These are phyloP conservation scores for Rhizoglyphus robini DNA, from an alignment of 1,140 invertebrate genomes.

Conservation along the genomic window DNA sequence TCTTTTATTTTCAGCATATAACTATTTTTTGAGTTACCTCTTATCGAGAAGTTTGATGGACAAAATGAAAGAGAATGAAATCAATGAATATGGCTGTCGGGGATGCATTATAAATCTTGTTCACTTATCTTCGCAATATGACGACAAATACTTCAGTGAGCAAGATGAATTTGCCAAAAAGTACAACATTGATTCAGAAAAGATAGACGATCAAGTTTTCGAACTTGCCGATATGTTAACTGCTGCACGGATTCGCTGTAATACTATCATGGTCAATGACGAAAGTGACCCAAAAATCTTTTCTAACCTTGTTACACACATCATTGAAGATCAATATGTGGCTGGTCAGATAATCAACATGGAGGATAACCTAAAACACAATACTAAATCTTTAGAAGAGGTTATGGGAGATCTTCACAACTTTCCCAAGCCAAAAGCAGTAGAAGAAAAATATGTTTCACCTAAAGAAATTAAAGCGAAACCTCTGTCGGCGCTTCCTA, in stretches of 20 bases:
- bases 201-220: constrained; percentile 10
- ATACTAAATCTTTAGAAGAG: neutral
- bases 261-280: constrained; percentile 1
- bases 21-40: constrained; percentile 15
- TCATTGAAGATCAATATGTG: constrained; percentile 17
- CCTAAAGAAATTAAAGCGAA: neutral
- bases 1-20: constrained; percentile 11
- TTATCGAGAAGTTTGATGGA: constrained; percentile 6
- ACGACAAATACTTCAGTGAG: constrained; percentile 13
- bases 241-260: constrained; percentile 8
- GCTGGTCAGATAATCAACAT: constrained; percentile 17
- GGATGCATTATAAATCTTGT: constrained; percentile 18
- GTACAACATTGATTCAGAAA: neutral
- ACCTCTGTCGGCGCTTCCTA: too few relatives aligned
- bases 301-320: neutral
- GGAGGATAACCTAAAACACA: constrained; percentile 7
- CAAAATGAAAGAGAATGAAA: constrained; percentile 7
- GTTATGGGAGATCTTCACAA: neutral
- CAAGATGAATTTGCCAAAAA: constrained; percentile 13
- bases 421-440: neutral
- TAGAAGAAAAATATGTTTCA: neutral
- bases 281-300: neutral
- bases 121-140: neutral
- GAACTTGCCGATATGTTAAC: constrained; percentile 14
- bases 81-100: constrained; percentile 9